These are phyloP conservation scores for Siderastrea siderea DNA, from an alignment of 92 coral and sea anemone species.

Conservation along the genomic window DNA sequence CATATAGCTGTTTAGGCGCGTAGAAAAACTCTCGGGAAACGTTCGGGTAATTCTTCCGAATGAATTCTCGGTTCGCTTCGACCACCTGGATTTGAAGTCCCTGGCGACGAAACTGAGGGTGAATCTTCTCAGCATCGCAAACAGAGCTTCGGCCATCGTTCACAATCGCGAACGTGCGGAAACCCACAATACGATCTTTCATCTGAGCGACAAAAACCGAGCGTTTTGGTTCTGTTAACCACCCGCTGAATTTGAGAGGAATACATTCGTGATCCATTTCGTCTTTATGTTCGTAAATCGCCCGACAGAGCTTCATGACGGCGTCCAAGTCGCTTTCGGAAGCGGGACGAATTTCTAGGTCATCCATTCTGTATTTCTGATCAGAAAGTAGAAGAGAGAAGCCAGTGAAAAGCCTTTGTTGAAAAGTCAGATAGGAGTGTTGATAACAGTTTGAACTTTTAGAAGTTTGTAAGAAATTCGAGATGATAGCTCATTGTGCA, in stretches of 20 bases:
- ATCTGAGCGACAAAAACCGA: conserved; percentile 84
- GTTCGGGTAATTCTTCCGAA: conserved; percentile 75
- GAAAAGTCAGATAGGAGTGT: background rate
- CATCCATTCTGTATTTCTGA: background rate
- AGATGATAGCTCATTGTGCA: conserved; percentile 6
- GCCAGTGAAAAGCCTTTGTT: background rate
- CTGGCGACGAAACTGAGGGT: conserved; percentile 88
- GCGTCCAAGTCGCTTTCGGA: conserved; percentile 69
- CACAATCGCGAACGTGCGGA: conserved; percentile 88
- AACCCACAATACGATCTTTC: conserved; percentile 75
- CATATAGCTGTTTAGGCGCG: conserved; percentile 91
- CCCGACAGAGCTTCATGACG: conserved; percentile 83
- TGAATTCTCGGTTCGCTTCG: conserved; percentile 78
- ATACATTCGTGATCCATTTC: conserved; percentile 84
- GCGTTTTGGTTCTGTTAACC: conserved; percentile 82
- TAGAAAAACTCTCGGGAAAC: conserved; percentile 84
- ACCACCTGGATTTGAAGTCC: conserved; percentile 84
- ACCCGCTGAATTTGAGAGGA: conserved; percentile 80
- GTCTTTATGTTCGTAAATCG: conserved; percentile 60
- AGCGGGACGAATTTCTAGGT: conserved; percentile 58
- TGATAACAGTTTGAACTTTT: conserved; percentile 24
- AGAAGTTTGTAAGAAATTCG: conserved; percentile 30
- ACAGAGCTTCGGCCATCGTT: conserved; percentile 84
- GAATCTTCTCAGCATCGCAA: conserved; percentile 87
- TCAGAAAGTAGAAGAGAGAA: background rate